A percentile compares a stretch with the other conserved stretches of the same genome.
These are phyloP conservation scores for Enteromius anoplus DNA, from an alignment of 2,797 vertebrate species.

Conservation along the genomic window DNA sequence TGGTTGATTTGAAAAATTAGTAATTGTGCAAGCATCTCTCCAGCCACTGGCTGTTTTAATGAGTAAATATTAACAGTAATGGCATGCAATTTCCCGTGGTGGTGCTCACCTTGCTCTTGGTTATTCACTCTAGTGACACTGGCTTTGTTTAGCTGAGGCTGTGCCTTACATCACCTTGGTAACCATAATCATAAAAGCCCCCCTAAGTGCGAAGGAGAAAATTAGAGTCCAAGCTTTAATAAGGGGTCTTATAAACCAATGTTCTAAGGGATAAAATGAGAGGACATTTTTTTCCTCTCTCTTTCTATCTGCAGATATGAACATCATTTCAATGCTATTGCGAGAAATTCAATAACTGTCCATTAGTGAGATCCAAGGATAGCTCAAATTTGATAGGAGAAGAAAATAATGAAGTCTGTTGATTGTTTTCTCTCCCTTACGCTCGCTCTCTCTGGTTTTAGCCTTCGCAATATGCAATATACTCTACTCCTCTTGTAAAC, in stretches of 20 bases:
- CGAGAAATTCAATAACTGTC: slow-evolving; percentile 71
- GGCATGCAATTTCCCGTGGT: slow-evolving; percentile 77
- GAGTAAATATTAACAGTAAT: slow-evolving; percentile 82
- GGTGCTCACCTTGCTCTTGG: slow-evolving; percentile 67
- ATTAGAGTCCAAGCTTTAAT: slow-evolving; percentile 78
- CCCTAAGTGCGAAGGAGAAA: slow-evolving; percentile 66
- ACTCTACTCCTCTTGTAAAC: slow-evolving; percentile 51
- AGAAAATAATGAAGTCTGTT: slow-evolving; percentile 62
- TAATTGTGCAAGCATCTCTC: slow-evolving; percentile 65
- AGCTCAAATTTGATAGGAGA: slow-evolving; percentile 60
- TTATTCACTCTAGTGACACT: slow-evolving; percentile 75
- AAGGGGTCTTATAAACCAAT: slow-evolving; percentile 75
- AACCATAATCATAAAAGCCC: slow-evolving; percentile 75
- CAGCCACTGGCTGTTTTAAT: slow-evolving; percentile 71
- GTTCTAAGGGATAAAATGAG: slow-evolving; percentile 74
- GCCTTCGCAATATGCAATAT: slow-evolving; percentile 43
- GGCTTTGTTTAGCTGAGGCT: slow-evolving; percentile 70
- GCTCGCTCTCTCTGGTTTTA: slow-evolving; percentile 30
- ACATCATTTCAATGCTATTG: slow-evolving; percentile 59
- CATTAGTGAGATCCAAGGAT: slow-evolving; percentile 60
- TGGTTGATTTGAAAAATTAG: slow-evolving; percentile 80
- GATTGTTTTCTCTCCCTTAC: slow-evolving; percentile 64
- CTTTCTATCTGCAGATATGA: slow-evolving; percentile 49
- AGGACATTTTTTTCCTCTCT: slow-evolving; percentile 37
- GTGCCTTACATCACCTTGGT: slow-evolving; percentile 78